Evolutionary conservation across 2,888 invertebrate species (phyloP), one percentile per base, ranked within the genome.

Genomic region (Luperina nickerlii): DNA sequence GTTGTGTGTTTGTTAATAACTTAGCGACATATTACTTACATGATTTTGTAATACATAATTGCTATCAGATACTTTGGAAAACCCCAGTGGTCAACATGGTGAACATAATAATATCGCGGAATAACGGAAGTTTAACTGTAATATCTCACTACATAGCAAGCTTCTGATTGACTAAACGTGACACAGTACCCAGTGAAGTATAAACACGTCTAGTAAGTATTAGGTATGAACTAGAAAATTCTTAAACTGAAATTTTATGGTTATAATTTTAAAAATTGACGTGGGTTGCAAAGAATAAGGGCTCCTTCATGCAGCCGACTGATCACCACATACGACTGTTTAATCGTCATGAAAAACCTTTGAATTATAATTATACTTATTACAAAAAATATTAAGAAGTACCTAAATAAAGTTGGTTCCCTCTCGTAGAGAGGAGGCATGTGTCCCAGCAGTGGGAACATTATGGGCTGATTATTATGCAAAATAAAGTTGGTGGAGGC

Each of bases 31-130:
- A 24, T 45, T 45, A 45, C 45, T 45, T 45, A 68, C 68, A 48
- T 62, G 42, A n/a, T 81, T 78, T 63, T 71, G 72, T 54, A 3
- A 45, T 62, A 71, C 42, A 32, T 54, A 51, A 3, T 27, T 76
- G 66, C 5, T 66, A 79, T 79, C 79, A 76, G 57, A 13, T 60
- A n/a, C 42, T 66, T 60, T 60, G 83, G 83, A 32, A 82, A 82
- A 51, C 65, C 66, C 79, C 66, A 51, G 11, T 51, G 57, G 13
- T 38, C 15, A 74, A 65, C 45, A 38, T 38, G 32, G 54, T 74
- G 45, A 79, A 74, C 15, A 38, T 38, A 57, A 38, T 24, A 45
- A 77, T 77, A 78, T 78, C 78, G 9, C 24, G 7, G 57, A 57
- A 57, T 74, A 60, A 57, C 57, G 82, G 82, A 60, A 51, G 71